Evolutionary conservation across 2,797 vertebrate species (phyloP).

Genomic region (Ateles fusciceps): DNA sequence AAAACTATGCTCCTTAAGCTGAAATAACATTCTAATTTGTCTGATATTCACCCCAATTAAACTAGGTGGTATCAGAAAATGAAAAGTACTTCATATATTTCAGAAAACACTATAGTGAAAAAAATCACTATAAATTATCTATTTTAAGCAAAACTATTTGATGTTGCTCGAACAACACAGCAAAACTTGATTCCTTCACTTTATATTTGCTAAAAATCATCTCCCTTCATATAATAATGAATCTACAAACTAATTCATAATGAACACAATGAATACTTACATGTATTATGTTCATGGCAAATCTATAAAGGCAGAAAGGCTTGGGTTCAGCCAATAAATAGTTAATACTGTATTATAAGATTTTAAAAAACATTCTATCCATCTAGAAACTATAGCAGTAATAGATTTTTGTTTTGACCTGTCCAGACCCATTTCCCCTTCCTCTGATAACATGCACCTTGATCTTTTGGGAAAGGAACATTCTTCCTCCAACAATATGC

Average conservation of each 20-base stretch:
- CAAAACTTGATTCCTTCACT: neutral
- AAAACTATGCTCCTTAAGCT: neutral
- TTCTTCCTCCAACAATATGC: neutral
- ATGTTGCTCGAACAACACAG: neutral
- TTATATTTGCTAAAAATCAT: neutral
- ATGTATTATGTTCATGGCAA: neutral
- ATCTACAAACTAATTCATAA: neutral
- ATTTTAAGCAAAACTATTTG: neutral
- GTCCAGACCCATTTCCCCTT: neutral
- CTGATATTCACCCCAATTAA: neutral
- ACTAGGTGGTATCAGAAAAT: neutral
- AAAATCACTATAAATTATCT: neutral
- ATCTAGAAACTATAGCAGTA: neutral
- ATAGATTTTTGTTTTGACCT: neutral
- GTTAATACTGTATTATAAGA: neutral
- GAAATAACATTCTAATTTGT: neutral
- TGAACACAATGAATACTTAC: neutral
- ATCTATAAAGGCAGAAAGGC: neutral
- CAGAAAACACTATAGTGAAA: neutral
- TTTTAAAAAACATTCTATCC: neutral
- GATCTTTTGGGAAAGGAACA: neutral
- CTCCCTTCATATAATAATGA: neutral
- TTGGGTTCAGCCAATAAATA: neutral
- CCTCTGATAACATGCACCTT: neutral
- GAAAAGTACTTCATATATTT: neutral